Evolutionary conservation across 2,113 vertebrate species (phyloP), one percentile per base, ranked within the genome.

Genomic region (Actenoides hombroni): DNA sequence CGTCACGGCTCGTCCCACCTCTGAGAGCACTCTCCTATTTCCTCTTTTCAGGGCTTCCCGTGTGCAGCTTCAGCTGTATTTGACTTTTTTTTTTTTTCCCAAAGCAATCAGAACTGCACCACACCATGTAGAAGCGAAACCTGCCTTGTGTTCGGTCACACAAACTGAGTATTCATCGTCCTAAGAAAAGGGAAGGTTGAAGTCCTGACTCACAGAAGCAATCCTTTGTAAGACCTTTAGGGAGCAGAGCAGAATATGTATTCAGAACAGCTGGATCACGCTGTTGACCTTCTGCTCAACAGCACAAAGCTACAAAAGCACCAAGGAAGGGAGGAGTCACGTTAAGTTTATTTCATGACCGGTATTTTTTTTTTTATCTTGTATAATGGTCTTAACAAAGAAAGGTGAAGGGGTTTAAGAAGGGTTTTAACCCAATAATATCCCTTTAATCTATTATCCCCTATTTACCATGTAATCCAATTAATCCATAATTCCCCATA

Each of bases 371-470:
- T 86, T 83, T 86, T 84, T 42, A 53, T 56, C 91, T 96, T 93
- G 60, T 86, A 49, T 96, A 96, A 97, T 59, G 1, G 83, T 3
- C 17, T 93, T 95, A 94, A 79, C 73, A 92, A 86, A 49, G 63
- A 91, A 91, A 84, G 92, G 94, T 88, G 81, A 95, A 91, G 83
- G 42, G 70, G 57, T 82, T 96, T 96, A 94, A 84, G 92, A 76
- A 90, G 61, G 92, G 48, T 14, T 84, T 95, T 95, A 96, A 92
- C 70, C 92, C 88, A 95, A 84, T 91, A 93, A 96, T 95, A 96
- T 76, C 96, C 77, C 88, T 87, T 89, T 96, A 97, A 96, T 92
- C 92, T 93, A 35, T 91, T 82, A 97, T 95, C 88, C 86, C 77
- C 88, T 93, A 95, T 92, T 97, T 93, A 89, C 64, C 0, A 0